Evolutionary conservation across 2,113 vertebrate genomes (phyloP).

Genomic region (Myocastor coypus): DNA sequence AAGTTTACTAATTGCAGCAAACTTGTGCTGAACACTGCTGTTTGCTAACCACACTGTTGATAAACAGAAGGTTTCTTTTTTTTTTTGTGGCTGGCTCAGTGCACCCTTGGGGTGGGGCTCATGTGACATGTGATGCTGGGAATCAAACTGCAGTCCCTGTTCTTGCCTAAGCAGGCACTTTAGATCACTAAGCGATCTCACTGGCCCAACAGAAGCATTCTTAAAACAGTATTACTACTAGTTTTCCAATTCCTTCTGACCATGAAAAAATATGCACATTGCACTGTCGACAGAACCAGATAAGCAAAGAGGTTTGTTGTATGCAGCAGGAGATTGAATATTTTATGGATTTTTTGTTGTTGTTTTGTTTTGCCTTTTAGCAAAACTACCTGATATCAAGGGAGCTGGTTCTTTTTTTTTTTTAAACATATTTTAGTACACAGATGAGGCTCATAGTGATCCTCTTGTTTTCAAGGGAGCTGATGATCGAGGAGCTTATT

Average conservation of each 20-base stretch:
- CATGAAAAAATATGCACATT: neutral
- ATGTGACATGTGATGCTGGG: too few species aligned
- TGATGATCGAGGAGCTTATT: conserved; percentile 9
- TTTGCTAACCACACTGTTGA: neutral
- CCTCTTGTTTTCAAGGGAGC: neutral
- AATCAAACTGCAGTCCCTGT: too few species aligned
- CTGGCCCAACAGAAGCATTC: neutral
- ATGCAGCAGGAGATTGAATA: neutral
- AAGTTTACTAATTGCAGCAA: neutral
- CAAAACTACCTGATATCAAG: conserved; percentile 2
- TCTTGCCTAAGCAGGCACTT: too few species aligned
- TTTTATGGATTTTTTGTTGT: neutral
- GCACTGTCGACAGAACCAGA: neutral
- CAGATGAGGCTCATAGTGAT: too few species aligned
- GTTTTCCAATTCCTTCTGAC: neutral
- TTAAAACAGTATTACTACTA: neutral
- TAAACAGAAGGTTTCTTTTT: neutral
- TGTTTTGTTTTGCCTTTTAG: neutral
- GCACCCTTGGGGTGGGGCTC: too few species aligned
- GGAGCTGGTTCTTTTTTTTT: neutral
- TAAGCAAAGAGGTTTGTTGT: conserved; percentile 20
- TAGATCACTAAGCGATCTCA: too few species aligned
- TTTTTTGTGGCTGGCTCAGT: too few species aligned
- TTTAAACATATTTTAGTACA: too few species aligned
- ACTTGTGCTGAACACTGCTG: neutral